Percentiles rank a stretch among this genome's conserved stretches.
phyloP scores from a whole-genome alignment of 2,113 vertebrate genomes.

The Alosa alosa region DNA sequence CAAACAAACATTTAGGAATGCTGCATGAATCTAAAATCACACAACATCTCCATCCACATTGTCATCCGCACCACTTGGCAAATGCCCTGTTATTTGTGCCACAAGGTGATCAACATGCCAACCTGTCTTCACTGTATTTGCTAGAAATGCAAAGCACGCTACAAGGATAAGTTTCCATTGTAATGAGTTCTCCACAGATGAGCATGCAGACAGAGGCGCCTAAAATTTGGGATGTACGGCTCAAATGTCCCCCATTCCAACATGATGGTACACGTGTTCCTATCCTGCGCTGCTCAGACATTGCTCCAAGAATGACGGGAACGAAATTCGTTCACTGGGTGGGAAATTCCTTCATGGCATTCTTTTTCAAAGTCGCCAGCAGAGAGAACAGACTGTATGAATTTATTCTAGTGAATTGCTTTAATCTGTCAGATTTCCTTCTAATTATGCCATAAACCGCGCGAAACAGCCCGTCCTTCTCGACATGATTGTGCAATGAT shows the following conservation, averaged over 20 bases:
- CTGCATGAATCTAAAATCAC: not conserved
- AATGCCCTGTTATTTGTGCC: not conserved
- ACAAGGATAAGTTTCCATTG: not conserved
- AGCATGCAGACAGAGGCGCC: conserved; percentile 26
- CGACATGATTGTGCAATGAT: conserved; percentile 17
- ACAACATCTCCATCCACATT: not conserved
- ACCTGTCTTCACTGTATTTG: not conserved
- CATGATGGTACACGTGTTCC: conserved; percentile 47
- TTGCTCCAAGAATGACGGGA: not conserved
- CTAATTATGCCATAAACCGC: not conserved
- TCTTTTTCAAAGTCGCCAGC: not conserved
- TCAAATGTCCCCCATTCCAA: conserved; percentile 1
- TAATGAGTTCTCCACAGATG: not conserved
- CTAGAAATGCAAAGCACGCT: not conserved
- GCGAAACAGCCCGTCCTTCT: not conserved
- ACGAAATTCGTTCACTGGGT: not conserved
- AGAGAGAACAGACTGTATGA: not conserved
- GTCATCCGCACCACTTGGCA: not conserved
- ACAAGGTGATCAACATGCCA: not conserved
- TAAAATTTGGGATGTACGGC: not conserved
- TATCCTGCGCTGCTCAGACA: not conserved
- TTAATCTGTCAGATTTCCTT: not conserved
- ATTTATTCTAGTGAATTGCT: not conserved
- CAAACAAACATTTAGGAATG: conserved; percentile 17
- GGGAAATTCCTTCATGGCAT: not conserved